Conservation (phyloP, 1,140 invertebrate genomes). For the Drosophila triauraria region DNA sequence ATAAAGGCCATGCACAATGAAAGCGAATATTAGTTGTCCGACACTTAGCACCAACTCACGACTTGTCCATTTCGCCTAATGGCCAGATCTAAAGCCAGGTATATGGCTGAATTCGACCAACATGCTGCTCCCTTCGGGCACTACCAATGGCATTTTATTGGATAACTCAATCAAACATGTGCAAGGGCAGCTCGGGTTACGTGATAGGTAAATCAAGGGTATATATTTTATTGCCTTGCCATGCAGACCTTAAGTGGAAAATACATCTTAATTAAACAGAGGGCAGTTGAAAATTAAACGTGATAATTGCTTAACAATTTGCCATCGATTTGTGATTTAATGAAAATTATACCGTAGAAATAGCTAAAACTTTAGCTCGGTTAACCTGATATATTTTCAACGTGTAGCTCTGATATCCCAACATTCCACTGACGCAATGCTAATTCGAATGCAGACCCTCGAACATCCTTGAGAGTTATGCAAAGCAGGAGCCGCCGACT, state of each 20-base stretch:
- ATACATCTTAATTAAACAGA: background rate
- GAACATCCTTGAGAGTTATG: constrained; percentile 53
- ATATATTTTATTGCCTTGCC: too few species aligned
- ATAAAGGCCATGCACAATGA: constrained; percentile 52
- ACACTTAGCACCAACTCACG: constrained; percentile 69
- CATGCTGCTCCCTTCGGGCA: constrained; percentile 11
- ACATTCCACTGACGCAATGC: constrained; percentile 31
- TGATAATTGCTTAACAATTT: too few species aligned
- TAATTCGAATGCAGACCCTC: constrained; percentile 45
- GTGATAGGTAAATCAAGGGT: constrained; percentile 13
- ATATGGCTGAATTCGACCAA: constrained; percentile 4
- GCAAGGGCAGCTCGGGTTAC: constrained; percentile 7
- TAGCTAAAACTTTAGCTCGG: background rate
- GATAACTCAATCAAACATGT: constrained; percentile 46
- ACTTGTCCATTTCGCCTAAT: constrained; percentile 73
- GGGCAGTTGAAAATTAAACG: background rate
- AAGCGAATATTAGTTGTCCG: constrained; percentile 59
- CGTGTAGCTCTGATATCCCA: background rate
- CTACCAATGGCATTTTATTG: constrained; percentile 32
- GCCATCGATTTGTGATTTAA: too few species aligned
- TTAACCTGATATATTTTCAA: too few species aligned
- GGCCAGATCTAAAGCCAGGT: constrained; percentile 52
- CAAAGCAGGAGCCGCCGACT: constrained; percentile 45
- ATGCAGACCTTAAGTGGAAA: too few species aligned
- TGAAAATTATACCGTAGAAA: background rate